These are phyloP conservation scores for Scylla paramamosain DNA, from an alignment of 1,140 invertebrate species.

Conservation along the genomic window DNA sequence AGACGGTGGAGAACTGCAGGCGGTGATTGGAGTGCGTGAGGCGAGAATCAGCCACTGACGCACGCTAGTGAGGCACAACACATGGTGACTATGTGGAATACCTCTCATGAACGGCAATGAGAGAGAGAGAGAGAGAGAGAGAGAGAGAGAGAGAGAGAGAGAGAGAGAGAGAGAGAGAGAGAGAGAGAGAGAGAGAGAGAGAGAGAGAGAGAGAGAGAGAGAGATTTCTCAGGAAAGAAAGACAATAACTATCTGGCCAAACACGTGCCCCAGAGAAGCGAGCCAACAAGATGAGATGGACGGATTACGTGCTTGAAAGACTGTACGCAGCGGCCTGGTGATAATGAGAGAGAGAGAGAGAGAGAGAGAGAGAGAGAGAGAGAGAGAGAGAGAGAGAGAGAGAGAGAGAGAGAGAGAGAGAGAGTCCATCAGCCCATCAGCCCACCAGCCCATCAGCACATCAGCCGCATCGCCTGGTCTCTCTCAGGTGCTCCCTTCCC, in stretches of 20 bases:
- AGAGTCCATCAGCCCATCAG: background rate
- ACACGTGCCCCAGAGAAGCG: too few relatives aligned
- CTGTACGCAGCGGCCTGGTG: background rate
- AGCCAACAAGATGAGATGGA: too few relatives aligned
- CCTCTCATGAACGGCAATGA: too few relatives aligned
- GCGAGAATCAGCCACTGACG: background rate
- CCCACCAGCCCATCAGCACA: background rate
- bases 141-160: too few relatives aligned
- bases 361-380: slow-evolving; percentile 45
- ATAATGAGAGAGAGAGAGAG: slow-evolving; percentile 31
- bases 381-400: slow-evolving; percentile 53
- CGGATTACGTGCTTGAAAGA: too few relatives aligned
- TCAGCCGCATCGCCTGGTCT: background rate
- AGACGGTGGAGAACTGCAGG: background rate
- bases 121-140: too few relatives aligned
- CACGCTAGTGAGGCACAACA: background rate
- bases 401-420: slow-evolving; percentile 50
- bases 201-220: too few relatives aligned
- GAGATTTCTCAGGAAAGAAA: too few relatives aligned
- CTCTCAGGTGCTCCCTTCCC: background rate
- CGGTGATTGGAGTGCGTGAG: background rate
- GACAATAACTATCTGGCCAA: too few relatives aligned
- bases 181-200: too few relatives aligned
- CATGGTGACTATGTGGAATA: too few relatives aligned
- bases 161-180: too few relatives aligned